Base-by-base conservation (phyloP, 2,888 invertebrate species). In the Parasteatoda lunata region DNA sequence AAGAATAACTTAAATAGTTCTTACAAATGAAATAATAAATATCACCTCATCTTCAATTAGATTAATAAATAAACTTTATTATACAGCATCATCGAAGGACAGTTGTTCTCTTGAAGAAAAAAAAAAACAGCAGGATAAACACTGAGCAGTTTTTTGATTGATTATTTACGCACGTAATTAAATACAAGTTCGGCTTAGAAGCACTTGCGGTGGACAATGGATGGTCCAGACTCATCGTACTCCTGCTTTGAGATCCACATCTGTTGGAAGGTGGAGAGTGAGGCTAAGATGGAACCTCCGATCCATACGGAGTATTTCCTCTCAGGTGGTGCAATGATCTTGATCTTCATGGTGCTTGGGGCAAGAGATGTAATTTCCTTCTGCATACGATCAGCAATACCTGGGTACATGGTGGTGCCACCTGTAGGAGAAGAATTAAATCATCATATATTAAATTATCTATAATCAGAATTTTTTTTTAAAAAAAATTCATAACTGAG, bases 261-360 rank as follows among this genome's bases (percentile, higher is more conserved):
- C 92, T 96, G 96, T 92, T 96, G 96, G 94, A 97, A 95, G 92
- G 96, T 96, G 92, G 95, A 95, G 91, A 97, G 93, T 9, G 97
- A 97, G 79, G 97, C 97, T 92, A 98, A 94, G 94, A 98, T 98
- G 92, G 98, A 98, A 90, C 98, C 98, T 92, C 98, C 98, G 94
- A 98, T 98, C 97, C 97, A 98, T 90, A 98, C 97, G 91, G 97
- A 97, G 94, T 98, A 97, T 93, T 98, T 98, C 92, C 98, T 94
- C 94, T 97, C 97, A 90, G 97, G 97, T 77, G 97, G 97, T 91
- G 97, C 97, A 93, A 97, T 97, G 91, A 94, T 93, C 92, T 94
- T 94, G 92, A 94, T 94, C 92, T 94, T 94, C 94, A 94, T 94
- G 77, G 94, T 94, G 90, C 92, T 91, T 77, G 94, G 94, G 68